Conservation (phyloP, 2,113 vertebrate species). For the Toxotes jaculatrix region DNA sequence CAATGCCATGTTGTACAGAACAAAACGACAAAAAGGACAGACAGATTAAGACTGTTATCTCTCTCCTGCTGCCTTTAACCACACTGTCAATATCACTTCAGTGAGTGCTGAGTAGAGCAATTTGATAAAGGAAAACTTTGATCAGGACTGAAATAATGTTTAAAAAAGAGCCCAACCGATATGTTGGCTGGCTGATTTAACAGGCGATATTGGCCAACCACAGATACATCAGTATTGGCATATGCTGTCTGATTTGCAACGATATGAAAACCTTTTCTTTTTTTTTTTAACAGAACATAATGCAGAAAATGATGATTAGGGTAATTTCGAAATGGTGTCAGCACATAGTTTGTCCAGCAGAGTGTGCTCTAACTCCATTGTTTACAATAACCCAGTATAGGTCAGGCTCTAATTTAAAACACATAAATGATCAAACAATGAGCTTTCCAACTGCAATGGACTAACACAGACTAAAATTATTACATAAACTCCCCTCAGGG, state of each 20-base stretch:
- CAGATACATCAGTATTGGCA: no score
- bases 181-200: no score
- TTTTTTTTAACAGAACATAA: no score
- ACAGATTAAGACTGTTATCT: conserved; percentile 25
- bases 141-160: conserved; percentile 6
- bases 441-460: background rate
- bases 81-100: background rate
- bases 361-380: no score
- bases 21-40: conserved; percentile 9
- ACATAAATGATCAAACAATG: background rate
- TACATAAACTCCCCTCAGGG: background rate
- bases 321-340: no score
- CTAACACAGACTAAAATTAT: background rate
- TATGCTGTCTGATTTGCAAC: no score
- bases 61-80: background rate
- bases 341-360: no score
- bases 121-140: background rate
- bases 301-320: no score
- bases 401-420: background rate
- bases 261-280: no score
- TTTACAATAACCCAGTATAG: no score
- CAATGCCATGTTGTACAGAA: conserved; percentile 19
- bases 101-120: background rate
- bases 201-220: no score
- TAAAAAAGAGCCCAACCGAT: no score